phyloP scores from a whole-genome alignment of 2,113 vertebrate genomes.

The Tychaedon coryphoeus region DNA sequence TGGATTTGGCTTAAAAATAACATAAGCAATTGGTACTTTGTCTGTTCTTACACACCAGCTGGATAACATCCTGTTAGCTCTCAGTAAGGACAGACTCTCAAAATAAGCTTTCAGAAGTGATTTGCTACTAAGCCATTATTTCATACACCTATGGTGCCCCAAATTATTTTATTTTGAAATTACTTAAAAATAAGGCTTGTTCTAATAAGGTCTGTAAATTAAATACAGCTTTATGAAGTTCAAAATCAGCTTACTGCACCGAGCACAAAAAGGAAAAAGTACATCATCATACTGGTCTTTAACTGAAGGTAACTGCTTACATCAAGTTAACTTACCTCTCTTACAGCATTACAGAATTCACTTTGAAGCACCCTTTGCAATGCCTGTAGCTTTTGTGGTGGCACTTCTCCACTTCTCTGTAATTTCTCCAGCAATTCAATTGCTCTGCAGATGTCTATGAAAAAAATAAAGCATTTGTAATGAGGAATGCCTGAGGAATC shows the following conservation, averaged over 20 bases:
- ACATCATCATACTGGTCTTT: neutral
- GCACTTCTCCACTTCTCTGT: slow-evolving; percentile 94
- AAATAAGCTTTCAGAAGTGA: neutral
- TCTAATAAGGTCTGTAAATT: neutral
- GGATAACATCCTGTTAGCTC: neutral
- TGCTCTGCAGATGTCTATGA: slow-evolving; percentile 92
- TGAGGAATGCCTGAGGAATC: neutral
- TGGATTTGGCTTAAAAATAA: neutral
- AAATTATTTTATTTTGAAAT: neutral
- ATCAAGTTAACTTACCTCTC: slow-evolving; percentile 80
- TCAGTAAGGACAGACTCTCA: neutral
- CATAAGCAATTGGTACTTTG: neutral
- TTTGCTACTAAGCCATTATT: neutral
- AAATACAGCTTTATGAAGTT: neutral
- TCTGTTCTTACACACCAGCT: neutral
- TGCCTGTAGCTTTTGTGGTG: slow-evolving; percentile 95
- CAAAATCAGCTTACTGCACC: neutral
- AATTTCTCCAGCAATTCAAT: slow-evolving; percentile 97
- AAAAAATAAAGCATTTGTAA: neutral
- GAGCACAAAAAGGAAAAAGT: neutral
- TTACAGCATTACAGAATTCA: slow-evolving; percentile 97
- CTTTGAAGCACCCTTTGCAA: slow-evolving; percentile 96
- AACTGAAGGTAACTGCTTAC: neutral
- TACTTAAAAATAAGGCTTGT: neutral
- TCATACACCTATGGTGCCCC: neutral